Conservation (phyloP, 2,888 invertebrate genomes). For the Patella caerulea region DNA sequence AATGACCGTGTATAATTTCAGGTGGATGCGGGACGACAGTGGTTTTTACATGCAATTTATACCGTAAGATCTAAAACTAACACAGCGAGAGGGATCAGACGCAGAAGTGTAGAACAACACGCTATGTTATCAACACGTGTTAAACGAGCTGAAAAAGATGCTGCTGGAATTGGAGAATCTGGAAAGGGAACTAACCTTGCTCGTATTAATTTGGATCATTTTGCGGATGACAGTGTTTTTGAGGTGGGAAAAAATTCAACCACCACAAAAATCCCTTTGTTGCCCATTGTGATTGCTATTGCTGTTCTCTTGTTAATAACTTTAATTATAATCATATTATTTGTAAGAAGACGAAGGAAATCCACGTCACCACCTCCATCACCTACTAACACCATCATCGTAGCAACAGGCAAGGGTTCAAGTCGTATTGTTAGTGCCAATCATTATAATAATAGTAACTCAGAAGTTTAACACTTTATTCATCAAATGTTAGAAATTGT, state of each 20-base stretch:
- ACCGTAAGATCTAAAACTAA: slow-evolving; percentile 49
- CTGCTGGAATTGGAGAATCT: slow-evolving; percentile 43
- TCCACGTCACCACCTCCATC: slow-evolving; percentile 56
- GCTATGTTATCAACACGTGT: slow-evolving; percentile 2
- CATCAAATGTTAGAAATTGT: background rate
- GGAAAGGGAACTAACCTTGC: slow-evolving; percentile 64
- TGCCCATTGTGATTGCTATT: slow-evolving; percentile 54
- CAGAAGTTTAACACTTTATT: slow-evolving; percentile 34
- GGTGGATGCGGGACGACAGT: slow-evolving; percentile 61
- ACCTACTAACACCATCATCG: slow-evolving; percentile 59
- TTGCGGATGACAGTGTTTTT: slow-evolving; percentile 35
- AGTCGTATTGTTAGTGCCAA: slow-evolving; percentile 34
- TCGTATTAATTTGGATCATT: slow-evolving; percentile 45
- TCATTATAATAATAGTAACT: slow-evolving; percentile 35
- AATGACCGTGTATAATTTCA: slow-evolving; percentile 31
- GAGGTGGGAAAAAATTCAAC: slow-evolving; percentile 42
- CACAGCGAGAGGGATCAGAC: slow-evolving; percentile 36
- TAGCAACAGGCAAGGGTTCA: slow-evolving; percentile 43
- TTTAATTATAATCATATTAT: slow-evolving; percentile 47
- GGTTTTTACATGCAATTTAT: slow-evolving; percentile 67
- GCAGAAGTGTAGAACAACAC: slow-evolving; percentile 30
- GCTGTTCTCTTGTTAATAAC: slow-evolving; percentile 48
- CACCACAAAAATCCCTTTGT: slow-evolving; percentile 41
- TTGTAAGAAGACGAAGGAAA: slow-evolving; percentile 50
- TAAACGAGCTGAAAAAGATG: slow-evolving; percentile 32